Percentiles rank a stretch among this genome's conserved stretches.
phyloP scores from a whole-genome alignment of 2,113 vertebrate species.

The Pseudopodoces humilis region DNA sequence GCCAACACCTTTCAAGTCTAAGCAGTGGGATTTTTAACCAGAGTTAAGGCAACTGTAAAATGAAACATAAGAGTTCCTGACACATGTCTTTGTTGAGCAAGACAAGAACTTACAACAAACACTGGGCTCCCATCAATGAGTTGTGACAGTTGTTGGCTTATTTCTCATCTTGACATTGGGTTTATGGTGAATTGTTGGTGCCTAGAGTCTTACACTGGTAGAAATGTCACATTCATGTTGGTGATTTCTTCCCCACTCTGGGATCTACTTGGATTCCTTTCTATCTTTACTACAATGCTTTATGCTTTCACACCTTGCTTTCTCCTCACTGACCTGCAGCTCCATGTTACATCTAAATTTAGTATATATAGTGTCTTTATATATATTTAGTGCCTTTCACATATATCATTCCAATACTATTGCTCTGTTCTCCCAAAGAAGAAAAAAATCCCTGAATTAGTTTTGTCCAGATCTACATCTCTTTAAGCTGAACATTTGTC shows the following conservation, averaged over 20 bases:
- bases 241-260: neutral
- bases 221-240: neutral
- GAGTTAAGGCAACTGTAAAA: neutral
- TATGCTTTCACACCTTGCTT: neutral
- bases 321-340: neutral
- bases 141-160: neutral
- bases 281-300: neutral
- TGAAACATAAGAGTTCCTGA: neutral
- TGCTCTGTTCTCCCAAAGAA: neutral
- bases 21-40: neutral
- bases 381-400: neutral
- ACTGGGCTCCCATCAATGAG: neutral
- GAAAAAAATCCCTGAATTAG: neutral
- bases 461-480: neutral
- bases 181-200: neutral
- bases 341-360: neutral
- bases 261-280: neutral
- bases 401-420: neutral
- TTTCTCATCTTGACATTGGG: neutral
- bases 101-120: neutral
- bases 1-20: neutral
- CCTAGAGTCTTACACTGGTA: neutral
- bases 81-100: rapidly evolving
- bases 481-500: neutral
- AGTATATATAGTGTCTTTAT: neutral